Evolutionary conservation across 2,113 vertebrate genomes (phyloP).

Genomic region (Raja brachyura): DNA sequence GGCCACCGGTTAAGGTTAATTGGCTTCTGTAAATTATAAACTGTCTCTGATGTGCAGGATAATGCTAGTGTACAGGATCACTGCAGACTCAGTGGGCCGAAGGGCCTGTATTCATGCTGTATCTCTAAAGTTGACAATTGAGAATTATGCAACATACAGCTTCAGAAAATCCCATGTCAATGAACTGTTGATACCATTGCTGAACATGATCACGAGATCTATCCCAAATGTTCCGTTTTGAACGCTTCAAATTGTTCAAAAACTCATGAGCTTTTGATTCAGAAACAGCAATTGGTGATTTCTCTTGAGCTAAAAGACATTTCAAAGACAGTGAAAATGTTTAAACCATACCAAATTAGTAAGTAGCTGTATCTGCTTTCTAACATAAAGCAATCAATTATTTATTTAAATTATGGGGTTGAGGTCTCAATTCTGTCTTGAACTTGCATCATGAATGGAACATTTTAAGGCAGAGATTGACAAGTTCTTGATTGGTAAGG

Average conservation of each 20-base stretch:
- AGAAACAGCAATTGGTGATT: slow-evolving; percentile 53
- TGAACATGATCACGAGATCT: slow-evolving; percentile 77
- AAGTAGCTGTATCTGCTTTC: background rate
- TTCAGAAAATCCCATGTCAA: slow-evolving; percentile 84
- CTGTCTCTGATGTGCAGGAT: no score
- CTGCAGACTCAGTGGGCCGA: no score
- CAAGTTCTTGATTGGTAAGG: no score
- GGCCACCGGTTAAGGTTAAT: no score
- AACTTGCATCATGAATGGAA: background rate
- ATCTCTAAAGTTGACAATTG: background rate
- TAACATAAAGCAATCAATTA: background rate
- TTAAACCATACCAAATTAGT: background rate
- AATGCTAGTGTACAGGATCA: no score
- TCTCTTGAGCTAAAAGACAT: slow-evolving; percentile 43
- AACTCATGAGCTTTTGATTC: slow-evolving; percentile 75
- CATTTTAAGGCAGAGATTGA: no score
- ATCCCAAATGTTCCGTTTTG: slow-evolving; percentile 82
- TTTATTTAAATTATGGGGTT: no score
- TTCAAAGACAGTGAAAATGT: background rate
- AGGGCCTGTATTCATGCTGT: background rate
- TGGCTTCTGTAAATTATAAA: no score
- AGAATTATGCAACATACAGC: slow-evolving; percentile 50
- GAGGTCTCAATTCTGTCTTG: background rate
- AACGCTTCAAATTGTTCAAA: slow-evolving; percentile 64
- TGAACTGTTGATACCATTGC: slow-evolving; percentile 94